Conservation (phyloP, 2,113 vertebrate genomes). For the Eclectus roratus region DNA sequence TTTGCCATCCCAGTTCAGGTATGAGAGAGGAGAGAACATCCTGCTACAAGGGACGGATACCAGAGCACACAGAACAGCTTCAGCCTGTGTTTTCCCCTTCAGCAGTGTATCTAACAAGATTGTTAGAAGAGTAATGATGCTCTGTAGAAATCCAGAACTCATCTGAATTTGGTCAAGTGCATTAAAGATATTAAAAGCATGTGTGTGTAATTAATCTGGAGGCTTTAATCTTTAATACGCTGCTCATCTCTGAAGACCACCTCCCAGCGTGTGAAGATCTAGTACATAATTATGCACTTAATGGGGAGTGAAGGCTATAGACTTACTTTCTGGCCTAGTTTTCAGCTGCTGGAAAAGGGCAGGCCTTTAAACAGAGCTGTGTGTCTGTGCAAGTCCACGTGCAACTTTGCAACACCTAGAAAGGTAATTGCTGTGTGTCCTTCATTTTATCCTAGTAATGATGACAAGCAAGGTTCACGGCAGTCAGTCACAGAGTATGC, state of each 20-base stretch:
- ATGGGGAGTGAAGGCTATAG: background rate
- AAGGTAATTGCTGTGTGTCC: background rate
- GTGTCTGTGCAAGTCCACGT: background rate
- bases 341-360: background rate
- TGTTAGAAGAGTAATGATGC: background rate
- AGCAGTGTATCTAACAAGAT: background rate
- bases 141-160: background rate
- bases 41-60: background rate
- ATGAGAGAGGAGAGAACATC: background rate
- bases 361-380: background rate
- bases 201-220: background rate
- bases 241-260: background rate
- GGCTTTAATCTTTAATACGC: background rate
- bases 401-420: background rate
- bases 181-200: background rate
- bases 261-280: background rate
- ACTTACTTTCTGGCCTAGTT: background rate
- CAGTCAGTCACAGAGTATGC: background rate
- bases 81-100: background rate
- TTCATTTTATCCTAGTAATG: background rate
- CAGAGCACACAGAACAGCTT: background rate
- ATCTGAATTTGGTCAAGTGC: background rate
- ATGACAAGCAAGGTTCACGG: background rate
- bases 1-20: background rate
- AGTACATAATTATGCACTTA: background rate